Evolutionary conservation across 2,113 vertebrate genomes (phyloP).

Genomic region (Pristiophorus japonicus): DNA sequence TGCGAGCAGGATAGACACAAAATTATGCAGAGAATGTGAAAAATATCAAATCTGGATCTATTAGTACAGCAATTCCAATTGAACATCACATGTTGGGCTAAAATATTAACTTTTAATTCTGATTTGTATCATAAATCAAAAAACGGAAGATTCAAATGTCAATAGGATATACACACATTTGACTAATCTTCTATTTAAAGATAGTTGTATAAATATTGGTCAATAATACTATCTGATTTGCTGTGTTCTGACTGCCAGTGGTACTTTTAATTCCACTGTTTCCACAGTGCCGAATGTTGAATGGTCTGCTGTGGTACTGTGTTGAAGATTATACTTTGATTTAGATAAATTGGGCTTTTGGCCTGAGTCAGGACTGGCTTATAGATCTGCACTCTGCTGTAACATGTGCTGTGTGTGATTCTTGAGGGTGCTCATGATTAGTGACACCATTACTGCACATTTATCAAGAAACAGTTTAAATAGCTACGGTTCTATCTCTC

Average conservation of each 20-base stretch:
- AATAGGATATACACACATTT: not conserved
- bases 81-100: not conserved
- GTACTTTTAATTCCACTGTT: not conserved
- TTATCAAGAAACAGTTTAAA: not conserved
- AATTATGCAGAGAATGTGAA: not conserved
- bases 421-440: not conserved
- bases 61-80: not conserved
- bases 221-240: not conserved
- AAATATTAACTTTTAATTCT: constrained; percentile 1
- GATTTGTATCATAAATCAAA: not conserved
- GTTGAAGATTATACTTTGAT: not conserved
- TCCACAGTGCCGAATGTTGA: not conserved
- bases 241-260: not conserved
- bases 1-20: not conserved
- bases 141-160: not conserved
- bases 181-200: not conserved
- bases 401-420: not conserved
- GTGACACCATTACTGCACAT: not conserved
- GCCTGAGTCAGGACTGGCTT: not conserved
- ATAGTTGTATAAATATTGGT: not conserved
- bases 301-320: not conserved
- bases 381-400: not conserved
- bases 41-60: not conserved
- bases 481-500: not conserved
- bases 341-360: not conserved